These are phyloP conservation scores for Bursaphelenchus mucronatus DNA, from an alignment of 1,140 invertebrate species.

Conservation along the genomic window DNA sequence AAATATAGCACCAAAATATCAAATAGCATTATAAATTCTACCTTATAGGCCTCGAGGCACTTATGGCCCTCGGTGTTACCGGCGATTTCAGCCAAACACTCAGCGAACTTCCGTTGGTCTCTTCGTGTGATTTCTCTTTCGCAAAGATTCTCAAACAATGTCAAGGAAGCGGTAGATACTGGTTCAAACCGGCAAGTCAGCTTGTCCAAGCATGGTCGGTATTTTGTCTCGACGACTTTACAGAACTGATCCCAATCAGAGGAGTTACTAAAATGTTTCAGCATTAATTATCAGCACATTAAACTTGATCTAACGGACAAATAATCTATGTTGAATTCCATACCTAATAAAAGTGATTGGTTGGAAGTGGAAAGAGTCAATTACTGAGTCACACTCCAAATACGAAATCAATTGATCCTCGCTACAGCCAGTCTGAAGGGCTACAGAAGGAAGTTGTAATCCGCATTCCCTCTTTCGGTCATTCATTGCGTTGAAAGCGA, in stretches of 20 bases:
- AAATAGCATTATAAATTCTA: no score
- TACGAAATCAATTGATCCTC: slow-evolving; percentile 48
- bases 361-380: slow-evolving; percentile 47
- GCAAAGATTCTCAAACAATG: slow-evolving; percentile 49
- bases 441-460: slow-evolving; percentile 37
- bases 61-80: slow-evolving; percentile 29
- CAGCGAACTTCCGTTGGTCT: slow-evolving; percentile 38
- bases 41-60: slow-evolving; percentile 41
- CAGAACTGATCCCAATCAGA: slow-evolving; percentile 54
- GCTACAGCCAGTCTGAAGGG: slow-evolving; percentile 52
- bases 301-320: neutral
- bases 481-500: slow-evolving; percentile 47
- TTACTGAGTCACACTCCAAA: slow-evolving; percentile 46
- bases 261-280: slow-evolving; percentile 35
- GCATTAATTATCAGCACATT: slow-evolving; percentile 23
- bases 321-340: neutral
- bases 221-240: slow-evolving; percentile 29
- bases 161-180: slow-evolving; percentile 43
- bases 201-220: slow-evolving; percentile 44
- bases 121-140: slow-evolving; percentile 33
- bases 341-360: slow-evolving; percentile 52
- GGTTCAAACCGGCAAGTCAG: slow-evolving; percentile 53
- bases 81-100: slow-evolving; percentile 43
- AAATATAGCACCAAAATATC: no score
- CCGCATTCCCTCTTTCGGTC: slow-evolving; percentile 33